Evolutionary conservation across 2,113 vertebrate species (phyloP).

Genomic region (Heliornis fulica): DNA sequence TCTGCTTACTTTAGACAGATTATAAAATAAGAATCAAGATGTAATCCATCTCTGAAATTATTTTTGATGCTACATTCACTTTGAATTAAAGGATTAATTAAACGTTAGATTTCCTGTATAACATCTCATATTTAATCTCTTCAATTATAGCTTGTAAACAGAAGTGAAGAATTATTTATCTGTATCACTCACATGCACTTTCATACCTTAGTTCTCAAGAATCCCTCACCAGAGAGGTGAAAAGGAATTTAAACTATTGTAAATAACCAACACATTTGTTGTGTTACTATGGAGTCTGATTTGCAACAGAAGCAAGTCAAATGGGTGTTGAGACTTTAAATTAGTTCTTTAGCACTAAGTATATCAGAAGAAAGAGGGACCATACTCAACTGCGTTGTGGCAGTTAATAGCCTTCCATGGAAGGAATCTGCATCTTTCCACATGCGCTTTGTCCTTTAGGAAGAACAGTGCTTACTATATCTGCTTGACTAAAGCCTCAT

Average conservation of each 20-base stretch:
- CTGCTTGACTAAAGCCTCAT: background rate
- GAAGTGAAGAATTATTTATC: background rate
- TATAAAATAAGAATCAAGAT: background rate
- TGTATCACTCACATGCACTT: background rate
- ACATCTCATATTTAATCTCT: background rate
- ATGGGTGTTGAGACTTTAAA: background rate
- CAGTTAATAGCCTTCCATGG: background rate
- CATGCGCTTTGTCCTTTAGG: background rate
- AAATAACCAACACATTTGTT: background rate
- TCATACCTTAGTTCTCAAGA: background rate
- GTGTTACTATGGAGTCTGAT: background rate
- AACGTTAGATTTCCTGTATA: background rate
- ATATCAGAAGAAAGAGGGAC: background rate
- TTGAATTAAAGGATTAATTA: background rate
- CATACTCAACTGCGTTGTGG: background rate
- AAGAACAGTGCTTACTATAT: background rate
- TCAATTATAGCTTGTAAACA: background rate
- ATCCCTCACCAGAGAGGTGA: background rate
- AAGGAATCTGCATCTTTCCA: background rate
- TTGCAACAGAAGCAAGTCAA: background rate
- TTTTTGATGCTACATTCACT: background rate
- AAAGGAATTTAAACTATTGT: background rate
- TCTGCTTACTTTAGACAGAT: background rate
- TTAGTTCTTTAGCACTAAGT: background rate
- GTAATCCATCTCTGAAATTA: background rate